A percentile compares a stretch with the other conserved stretches of the same genome.
These are phyloP conservation scores for fruit fly (Drosophila melanogaster) DNA, from an alignment of 1,140 invertebrate species.

Conservation along the genomic window Release_6_plus_ISO1_MT NT_033777.3:10339501-10340000, in stretches of 20 bases:
- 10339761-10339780: not conserved
- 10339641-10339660: slow-evolving; percentile 54
- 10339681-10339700: slow-evolving; percentile 74
- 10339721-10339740: slow-evolving; percentile 12
- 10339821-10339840: not conserved
- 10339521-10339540: slow-evolving; percentile 62
- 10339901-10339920: no score
- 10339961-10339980: slow-evolving; percentile 56
- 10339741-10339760: slow-evolving; percentile 32
- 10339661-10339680: slow-evolving; percentile 35
- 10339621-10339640: slow-evolving; percentile 76
- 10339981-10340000: slow-evolving; percentile 51
- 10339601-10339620: slow-evolving; percentile 38
- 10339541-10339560: slow-evolving; percentile 19
- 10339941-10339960: slow-evolving; percentile 21
- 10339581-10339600: slow-evolving; percentile 60
- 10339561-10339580: slow-evolving; percentile 45
- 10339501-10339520: slow-evolving; percentile 76
- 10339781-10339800: not conserved
- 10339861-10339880: not conserved
- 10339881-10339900: not conserved
- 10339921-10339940: not conserved
- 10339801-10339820: no score
- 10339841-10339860: not conserved
- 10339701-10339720: slow-evolving; percentile 44